Evolutionary conservation across 2,888 invertebrate genomes (phyloP).

Genomic region (Lasioglossum pauxillum): DNA sequence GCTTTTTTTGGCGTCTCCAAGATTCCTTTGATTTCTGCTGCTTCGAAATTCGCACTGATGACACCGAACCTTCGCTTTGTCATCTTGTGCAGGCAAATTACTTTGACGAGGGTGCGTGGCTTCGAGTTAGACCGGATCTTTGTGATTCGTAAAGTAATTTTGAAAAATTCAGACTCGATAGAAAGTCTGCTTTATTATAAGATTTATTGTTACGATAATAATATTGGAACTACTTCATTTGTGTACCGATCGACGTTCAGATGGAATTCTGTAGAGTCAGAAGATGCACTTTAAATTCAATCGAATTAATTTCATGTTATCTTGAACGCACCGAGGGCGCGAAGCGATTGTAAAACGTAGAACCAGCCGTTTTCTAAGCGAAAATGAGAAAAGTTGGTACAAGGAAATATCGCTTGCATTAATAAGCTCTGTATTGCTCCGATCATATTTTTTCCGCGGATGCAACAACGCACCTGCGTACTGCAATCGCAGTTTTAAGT

Average conservation of each 20-base stretch:
- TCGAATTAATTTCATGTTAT: background rate
- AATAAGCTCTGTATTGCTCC: background rate
- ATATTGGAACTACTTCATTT: background rate
- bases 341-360: background rate
- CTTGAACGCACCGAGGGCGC: too few species aligned
- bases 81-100: background rate
- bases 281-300: background rate
- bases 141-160: background rate
- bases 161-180: background rate
- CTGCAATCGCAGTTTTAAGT: background rate
- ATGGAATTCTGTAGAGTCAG: background rate
- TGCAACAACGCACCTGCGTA: slow-evolving; percentile 4
- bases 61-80: background rate
- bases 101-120: background rate
- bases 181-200: background rate
- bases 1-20: background rate
- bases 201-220: background rate
- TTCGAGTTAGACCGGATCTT: background rate
- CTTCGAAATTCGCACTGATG: background rate
- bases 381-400: slow-evolving; percentile 25
- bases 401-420: slow-evolving; percentile 9
- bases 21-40: slow-evolving; percentile 9
- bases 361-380: slow-evolving; percentile 4
- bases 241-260: too few species aligned
- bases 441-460: slow-evolving; percentile 13